Conservation (phyloP, 2,113 vertebrate genomes). For the Heterocephalus glaber region DNA sequence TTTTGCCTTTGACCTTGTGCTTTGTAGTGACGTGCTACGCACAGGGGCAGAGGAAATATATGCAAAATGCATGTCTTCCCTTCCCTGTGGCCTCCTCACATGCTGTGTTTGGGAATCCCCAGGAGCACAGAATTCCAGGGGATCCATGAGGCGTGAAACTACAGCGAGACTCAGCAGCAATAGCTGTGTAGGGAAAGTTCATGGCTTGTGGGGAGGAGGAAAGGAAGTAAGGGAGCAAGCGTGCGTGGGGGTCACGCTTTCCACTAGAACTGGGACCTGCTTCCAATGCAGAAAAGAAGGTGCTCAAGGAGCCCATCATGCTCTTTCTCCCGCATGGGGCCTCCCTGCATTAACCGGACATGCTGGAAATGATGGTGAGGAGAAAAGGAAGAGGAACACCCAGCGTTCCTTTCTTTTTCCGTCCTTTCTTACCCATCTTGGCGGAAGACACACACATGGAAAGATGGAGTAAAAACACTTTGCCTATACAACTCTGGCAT, state of each 20-base stretch:
- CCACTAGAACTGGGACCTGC: not conserved
- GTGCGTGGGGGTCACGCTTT: fast-evolving
- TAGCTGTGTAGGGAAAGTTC: not conserved
- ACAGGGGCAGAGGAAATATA: fast-evolving
- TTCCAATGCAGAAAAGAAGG: not conserved
- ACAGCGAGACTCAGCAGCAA: not conserved
- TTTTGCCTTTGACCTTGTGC: not conserved
- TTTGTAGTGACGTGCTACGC: not conserved
- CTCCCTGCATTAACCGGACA: not conserved
- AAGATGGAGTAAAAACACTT: not conserved
- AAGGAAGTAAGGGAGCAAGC: not conserved
- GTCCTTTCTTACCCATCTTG: not conserved
- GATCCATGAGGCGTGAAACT: fast-evolving
- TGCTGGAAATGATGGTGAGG: not conserved
- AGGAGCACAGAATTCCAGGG: not conserved
- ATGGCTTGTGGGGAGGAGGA: not conserved
- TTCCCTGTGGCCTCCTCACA: fast-evolving
- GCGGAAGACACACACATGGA: not conserved
- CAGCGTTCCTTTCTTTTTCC: not conserved
- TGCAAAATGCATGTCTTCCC: fast-evolving
- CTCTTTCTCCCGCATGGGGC: not conserved
- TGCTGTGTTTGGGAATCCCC: not conserved
- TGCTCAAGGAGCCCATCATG: not conserved
- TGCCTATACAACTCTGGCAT: not conserved
- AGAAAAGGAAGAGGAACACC: not conserved